Evolutionary conservation across 2,113 vertebrate genomes (phyloP), one percentile per base, ranked within the genome.

Genomic region (Saimiri boliviensis): DNA sequence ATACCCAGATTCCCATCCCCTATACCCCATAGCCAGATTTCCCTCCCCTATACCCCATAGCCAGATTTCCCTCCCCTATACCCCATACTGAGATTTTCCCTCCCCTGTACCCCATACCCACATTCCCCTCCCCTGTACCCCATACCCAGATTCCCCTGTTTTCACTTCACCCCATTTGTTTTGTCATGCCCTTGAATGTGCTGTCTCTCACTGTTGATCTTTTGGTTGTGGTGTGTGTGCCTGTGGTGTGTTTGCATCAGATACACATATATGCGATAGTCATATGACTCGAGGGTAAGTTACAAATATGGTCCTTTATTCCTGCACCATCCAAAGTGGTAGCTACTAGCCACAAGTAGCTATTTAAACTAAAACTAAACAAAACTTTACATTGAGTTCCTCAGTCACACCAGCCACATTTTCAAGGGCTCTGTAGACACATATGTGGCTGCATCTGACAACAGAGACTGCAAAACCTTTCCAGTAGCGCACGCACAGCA

Each of bases 401-500:
- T 63, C 19, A 13, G 25, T n/a, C 40, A 17, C n/a, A 40, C 30
- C 4, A 35, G n/a, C 68, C 25, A 3, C 52, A 17, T 58, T 79
- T 27, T 47, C 30, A 71, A 37, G 56, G 12, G 47, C 63, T 66
- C 3, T 1, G 23, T 1, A 40, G 70, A 58, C 73, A 17, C 35
- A 9, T 6, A 40, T 3, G 60, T 23, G 49, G 63, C n/a, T 8
- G 16, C 5, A 12, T 12, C 6, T 35, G 23, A 17, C 54, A 12
- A 49, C 52, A 60, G 58, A n/a, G 40, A 71, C 25, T 8, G 12
- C 42, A 21, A 49, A 19, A 49, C n/a, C 6, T 80, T 19, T 92
- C 14, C 30, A 20, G 30, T 8, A 0, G n/a, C 45, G 14, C 12
- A 1, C 12, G 0, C 63, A 14, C 47, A 20, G 1, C 63, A 14